Evolutionary conservation across 2,888 invertebrate species (phyloP).

Genomic region (Melinaea marsaeus): DNA sequence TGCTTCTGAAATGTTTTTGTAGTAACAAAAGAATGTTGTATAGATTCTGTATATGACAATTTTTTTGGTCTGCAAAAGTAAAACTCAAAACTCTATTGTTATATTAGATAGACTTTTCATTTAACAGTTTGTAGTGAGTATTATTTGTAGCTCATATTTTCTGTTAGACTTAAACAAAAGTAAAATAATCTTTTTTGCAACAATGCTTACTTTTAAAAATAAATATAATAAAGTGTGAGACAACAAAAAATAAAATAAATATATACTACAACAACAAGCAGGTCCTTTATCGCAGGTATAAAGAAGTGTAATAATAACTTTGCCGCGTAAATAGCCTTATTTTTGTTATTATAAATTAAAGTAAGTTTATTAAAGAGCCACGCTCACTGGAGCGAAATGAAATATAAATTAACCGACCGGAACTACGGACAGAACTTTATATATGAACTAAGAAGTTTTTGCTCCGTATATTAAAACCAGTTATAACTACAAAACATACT

Average conservation of each 20-base stretch:
- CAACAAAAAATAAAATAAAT: too few relatives aligned
- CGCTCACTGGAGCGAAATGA: constrained; percentile 23
- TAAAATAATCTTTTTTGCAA: too few relatives aligned
- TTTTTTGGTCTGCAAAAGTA: not conserved
- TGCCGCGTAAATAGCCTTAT: too few relatives aligned
- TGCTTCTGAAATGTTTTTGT: constrained; percentile 21
- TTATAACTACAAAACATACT: not conserved
- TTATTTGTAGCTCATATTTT: too few relatives aligned
- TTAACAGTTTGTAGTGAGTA: too few relatives aligned
- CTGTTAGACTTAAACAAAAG: too few relatives aligned
- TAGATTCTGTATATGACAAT: not conserved
- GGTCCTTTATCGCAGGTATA: too few relatives aligned
- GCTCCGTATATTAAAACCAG: not conserved
- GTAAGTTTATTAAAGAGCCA: constrained; percentile 30
- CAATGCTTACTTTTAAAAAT: too few relatives aligned
- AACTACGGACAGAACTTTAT: constrained; percentile 23
- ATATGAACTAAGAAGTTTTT: constrained; percentile 12
- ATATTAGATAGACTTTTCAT: not conserved
- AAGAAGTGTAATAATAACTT: too few relatives aligned
- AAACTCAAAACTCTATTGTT: not conserved
- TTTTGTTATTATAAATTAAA: constrained; percentile 18
- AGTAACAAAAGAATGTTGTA: not conserved
- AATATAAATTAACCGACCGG: constrained; percentile 27
- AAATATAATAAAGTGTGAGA: too few relatives aligned
- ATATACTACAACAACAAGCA: too few relatives aligned